Conservation (phyloP, 2,797 vertebrate species). For the Rhyacichthys aspro region DNA sequence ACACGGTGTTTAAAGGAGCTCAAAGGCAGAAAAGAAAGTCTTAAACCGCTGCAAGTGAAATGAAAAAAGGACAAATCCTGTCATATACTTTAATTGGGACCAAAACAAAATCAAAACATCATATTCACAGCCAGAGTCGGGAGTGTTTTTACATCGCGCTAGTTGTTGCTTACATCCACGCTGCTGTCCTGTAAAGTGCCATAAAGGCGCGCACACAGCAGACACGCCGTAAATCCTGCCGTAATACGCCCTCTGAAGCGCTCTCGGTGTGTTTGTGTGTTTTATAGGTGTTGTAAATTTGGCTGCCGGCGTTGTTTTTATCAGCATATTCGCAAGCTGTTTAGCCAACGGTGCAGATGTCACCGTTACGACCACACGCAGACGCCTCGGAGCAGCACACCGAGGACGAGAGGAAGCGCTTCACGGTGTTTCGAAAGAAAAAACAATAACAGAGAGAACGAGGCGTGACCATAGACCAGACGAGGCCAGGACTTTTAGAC, state of each 20-base stretch:
- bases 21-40: not conserved
- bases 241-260: slow-evolving; percentile 71
- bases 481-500: too few relatives aligned
- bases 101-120: slow-evolving; percentile 32
- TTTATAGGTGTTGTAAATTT: slow-evolving; percentile 82
- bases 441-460: not conserved
- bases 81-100: slow-evolving; percentile 9
- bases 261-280: slow-evolving; percentile 39
- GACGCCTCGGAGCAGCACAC: slow-evolving; percentile 35
- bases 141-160: slow-evolving; percentile 19
- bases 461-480: not conserved
- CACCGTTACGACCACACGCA: slow-evolving; percentile 73
- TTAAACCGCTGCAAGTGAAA: not conserved
- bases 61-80: not conserved
- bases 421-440: too few relatives aligned
- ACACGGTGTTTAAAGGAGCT: too few relatives aligned
- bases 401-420: slow-evolving; percentile 9
- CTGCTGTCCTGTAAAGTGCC: slow-evolving; percentile 76
- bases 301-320: slow-evolving; percentile 79
- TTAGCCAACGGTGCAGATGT: slow-evolving; percentile 81
- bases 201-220: slow-evolving; percentile 75
- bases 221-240: slow-evolving; percentile 72
- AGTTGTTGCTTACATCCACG: slow-evolving; percentile 75
- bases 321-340: slow-evolving; percentile 82
- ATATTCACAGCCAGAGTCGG: slow-evolving; percentile 27